These are phyloP conservation scores for Chiridota heheva DNA, from an alignment of 35 echinoderm and acorn worm genomes.

Conservation along the genomic window DNA sequence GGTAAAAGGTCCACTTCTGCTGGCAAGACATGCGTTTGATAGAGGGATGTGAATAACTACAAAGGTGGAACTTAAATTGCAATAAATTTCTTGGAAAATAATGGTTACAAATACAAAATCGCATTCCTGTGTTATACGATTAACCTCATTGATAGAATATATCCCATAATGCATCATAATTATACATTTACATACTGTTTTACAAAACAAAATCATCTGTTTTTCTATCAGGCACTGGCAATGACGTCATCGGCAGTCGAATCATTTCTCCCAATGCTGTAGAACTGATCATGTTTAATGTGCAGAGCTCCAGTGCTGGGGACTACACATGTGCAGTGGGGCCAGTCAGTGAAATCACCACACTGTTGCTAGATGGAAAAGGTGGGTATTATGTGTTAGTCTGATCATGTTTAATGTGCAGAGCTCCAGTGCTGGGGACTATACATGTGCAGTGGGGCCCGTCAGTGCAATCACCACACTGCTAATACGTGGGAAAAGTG, in stretches of 20 bases:
- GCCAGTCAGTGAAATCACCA: slow-evolving; percentile 33
- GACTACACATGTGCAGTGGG: slow-evolving; percentile 70
- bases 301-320: slow-evolving; percentile 59
- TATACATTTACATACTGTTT: too few species aligned
- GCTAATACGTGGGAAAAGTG: slow-evolving; percentile 64
- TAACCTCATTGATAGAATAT: background rate
- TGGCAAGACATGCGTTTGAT: too few species aligned
- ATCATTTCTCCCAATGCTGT: slow-evolving; percentile 26
- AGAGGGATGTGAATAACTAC: too few species aligned
- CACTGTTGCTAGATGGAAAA: slow-evolving; percentile 56
- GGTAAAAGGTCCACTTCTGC: too few species aligned
- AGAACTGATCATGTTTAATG: slow-evolving; percentile 71
- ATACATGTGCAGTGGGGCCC: slow-evolving; percentile 67
- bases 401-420: slow-evolving; percentile 77
- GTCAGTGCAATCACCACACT: slow-evolving; percentile 33
- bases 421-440: slow-evolving; percentile 52
- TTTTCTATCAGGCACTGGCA: slow-evolving; percentile 35
- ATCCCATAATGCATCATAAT: too few species aligned
- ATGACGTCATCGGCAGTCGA: slow-evolving; percentile 66
- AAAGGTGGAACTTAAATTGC: too few species aligned
- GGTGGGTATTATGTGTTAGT: slow-evolving; percentile 20
- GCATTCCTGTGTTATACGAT: too few species aligned
- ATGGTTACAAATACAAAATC: too few species aligned
- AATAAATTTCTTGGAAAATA: too few species aligned
- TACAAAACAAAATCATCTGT: background rate